Conservation (phyloP, 2,113 vertebrate species). For the Menidia beryllina region DNA sequence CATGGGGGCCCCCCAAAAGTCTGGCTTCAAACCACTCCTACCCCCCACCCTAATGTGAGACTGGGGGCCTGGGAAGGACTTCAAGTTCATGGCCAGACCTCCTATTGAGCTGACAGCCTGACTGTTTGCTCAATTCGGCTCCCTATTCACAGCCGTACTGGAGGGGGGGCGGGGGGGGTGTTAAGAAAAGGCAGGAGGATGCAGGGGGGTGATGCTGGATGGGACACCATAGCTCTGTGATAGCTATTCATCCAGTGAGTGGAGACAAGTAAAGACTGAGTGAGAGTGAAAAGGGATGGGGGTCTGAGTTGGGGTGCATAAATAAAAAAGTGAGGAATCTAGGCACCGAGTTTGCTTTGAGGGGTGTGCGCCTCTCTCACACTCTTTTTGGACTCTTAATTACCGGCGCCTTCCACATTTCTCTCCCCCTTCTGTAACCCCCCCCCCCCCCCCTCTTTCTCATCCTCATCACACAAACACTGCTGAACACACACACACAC, state of each 20-base stretch:
- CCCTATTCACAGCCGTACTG: conserved; percentile 76
- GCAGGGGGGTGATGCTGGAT: conserved; percentile 56
- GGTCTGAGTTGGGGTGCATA: conserved; percentile 58
- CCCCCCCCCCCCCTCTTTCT: conserved; percentile 20
- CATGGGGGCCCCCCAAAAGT: conserved; percentile 78
- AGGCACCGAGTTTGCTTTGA: conserved; percentile 77
- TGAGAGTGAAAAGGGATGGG: conserved; percentile 53
- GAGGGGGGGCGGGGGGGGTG: conserved; percentile 44
- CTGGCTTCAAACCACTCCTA: conserved; percentile 70
- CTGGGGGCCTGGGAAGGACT: conserved; percentile 85
- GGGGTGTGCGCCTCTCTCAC: conserved; percentile 74
- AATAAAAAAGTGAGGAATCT: conserved; percentile 78
- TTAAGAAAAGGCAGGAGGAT: conserved; percentile 53
- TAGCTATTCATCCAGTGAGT: conserved; percentile 79
- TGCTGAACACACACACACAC: conserved; percentile 34
- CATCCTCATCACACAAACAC: conserved; percentile 15
- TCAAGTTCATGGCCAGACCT: conserved; percentile 86
- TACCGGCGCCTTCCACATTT: conserved; percentile 72
- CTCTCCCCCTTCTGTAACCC: conserved; percentile 48
- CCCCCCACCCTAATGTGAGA: conserved; percentile 73
- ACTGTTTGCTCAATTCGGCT: conserved; percentile 85
- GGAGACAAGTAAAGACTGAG: conserved; percentile 62
- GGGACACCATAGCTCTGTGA: conserved; percentile 76
- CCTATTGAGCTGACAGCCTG: conserved; percentile 87
- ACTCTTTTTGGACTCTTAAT: conserved; percentile 79